A percentile compares a stretch with the other conserved stretches of the same genome.
phyloP scores from a whole-genome alignment of 1,140 invertebrate species.

The Scaptomyza montana region DNA sequence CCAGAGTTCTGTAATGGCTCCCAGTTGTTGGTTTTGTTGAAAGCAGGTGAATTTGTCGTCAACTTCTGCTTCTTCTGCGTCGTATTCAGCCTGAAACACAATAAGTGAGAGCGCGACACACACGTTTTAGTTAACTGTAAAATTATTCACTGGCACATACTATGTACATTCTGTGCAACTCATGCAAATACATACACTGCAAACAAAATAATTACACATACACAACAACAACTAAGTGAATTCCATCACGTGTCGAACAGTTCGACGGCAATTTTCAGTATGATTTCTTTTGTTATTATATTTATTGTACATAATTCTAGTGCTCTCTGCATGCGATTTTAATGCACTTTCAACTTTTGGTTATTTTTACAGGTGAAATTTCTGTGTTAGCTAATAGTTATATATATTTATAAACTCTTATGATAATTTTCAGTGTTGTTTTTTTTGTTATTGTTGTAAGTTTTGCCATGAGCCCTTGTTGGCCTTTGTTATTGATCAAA shows the following conservation, averaged over 20 bases:
- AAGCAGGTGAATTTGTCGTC: constrained; percentile 39
- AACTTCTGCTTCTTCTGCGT: constrained; percentile 5
- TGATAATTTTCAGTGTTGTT: neutral
- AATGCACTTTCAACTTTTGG: constrained; percentile 55
- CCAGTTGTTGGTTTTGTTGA: constrained; percentile 10
- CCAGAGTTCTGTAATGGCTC: constrained; percentile 2
- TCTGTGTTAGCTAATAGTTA: neutral
- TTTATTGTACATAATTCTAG: constrained; percentile 22
- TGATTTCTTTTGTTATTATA: constrained; percentile 32
- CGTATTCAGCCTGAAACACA: constrained; percentile 32
- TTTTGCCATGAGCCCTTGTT: constrained; percentile 18
- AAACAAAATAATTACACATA: constrained; percentile 41
- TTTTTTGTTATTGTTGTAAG: constrained; percentile 8
- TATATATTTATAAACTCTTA: neutral
- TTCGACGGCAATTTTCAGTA: constrained; percentile 38
- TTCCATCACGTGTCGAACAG: constrained; percentile 68
- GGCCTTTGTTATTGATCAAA: constrained; percentile 30
- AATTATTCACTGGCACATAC: constrained; percentile 55
- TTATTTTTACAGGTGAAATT: constrained; percentile 42
- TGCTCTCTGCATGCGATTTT: constrained; percentile 33
- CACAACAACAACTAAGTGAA: constrained; percentile 51
- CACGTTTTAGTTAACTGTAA: constrained; percentile 48
- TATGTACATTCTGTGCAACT: constrained; percentile 40
- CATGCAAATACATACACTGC: constrained; percentile 71
- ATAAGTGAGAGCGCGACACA: constrained; percentile 47